Conservation (phyloP, 2,797 vertebrate genomes). For the Poecilia picta region DNA sequence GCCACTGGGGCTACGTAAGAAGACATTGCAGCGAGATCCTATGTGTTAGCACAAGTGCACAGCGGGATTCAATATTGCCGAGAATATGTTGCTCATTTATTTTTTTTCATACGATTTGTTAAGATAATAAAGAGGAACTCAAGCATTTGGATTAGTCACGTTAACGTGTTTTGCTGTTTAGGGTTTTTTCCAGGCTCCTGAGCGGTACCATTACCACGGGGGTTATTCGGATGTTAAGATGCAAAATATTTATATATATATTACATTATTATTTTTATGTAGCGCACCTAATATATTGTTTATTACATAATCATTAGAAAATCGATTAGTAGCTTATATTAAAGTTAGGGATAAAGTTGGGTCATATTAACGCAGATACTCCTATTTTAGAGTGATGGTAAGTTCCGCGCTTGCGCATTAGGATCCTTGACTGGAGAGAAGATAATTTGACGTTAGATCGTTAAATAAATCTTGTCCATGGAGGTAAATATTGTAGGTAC, state of each 20-base stretch:
- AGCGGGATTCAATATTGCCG: fast-evolving
- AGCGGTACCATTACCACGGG: conserved; percentile 50
- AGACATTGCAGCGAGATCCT: fast-evolving
- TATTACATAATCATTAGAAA: neutral
- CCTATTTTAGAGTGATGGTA: conserved; percentile 1
- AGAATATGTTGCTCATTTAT: fast-evolving
- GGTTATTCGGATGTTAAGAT: neutral
- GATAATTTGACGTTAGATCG: conserved; percentile 3
- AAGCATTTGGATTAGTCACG: neutral
- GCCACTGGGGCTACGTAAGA: conserved; percentile 44
- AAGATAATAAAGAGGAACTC: neutral
- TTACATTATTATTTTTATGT: neutral
- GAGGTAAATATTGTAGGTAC: conserved; percentile 63
- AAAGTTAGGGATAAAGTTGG: neutral
- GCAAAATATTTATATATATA: neutral
- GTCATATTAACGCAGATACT: neutral
- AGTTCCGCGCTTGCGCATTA: conserved; percentile 55
- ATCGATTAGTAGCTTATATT: neutral
- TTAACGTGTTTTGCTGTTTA: neutral
- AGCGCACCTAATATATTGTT: neutral
- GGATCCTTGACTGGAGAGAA: conserved; percentile 19
- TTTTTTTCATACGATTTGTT: neutral
- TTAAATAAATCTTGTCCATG: conserved; percentile 51
- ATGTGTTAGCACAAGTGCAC: fast-evolving
- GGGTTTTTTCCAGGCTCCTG: neutral